A percentile compares a stretch with the other conserved stretches of the same genome.
Conservation (phyloP, 2,888 invertebrate genomes). For the Lasius fuliginosus region DNA sequence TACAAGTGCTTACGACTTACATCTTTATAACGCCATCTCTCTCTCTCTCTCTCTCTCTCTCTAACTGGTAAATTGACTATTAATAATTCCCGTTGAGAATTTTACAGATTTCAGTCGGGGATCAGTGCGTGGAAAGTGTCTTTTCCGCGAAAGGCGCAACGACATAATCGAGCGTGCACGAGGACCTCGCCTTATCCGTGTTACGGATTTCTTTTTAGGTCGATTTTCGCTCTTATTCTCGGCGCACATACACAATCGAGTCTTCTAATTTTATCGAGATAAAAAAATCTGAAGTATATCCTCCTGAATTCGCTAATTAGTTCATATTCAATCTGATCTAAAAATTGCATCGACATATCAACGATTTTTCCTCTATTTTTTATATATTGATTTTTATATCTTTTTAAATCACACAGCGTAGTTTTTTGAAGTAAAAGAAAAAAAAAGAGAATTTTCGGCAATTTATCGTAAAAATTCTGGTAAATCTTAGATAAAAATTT, state of each 20-base stretch:
- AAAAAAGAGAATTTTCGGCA: not conserved
- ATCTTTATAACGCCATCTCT: constrained; percentile 44
- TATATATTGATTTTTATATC: not conserved
- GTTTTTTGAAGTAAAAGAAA: not conserved
- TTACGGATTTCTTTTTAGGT: not conserved
- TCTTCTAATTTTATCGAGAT: not conserved
- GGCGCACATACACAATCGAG: not conserved
- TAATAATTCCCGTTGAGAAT: constrained; percentile 84
- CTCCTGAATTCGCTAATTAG: not conserved
- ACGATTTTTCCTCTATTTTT: not conserved
- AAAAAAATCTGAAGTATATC: not conserved
- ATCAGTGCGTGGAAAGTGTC: constrained; percentile 72
- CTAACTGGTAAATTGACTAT: constrained; percentile 85
- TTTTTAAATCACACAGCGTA: not conserved
- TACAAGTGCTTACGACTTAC: constrained; percentile 74
- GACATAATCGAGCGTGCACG: constrained; percentile 42
- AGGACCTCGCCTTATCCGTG: not conserved
- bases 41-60: constrained; percentile 11
- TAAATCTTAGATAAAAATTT: not conserved
- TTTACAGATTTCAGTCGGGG: constrained; percentile 84
- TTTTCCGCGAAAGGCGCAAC: constrained; percentile 41
- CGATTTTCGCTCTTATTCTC: not conserved
- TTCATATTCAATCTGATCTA: not conserved
- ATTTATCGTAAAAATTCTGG: not conserved
- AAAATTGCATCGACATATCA: not conserved